These are phyloP conservation scores for Alca torda DNA, from an alignment of 2,797 vertebrate species.

Conservation along the genomic window DNA sequence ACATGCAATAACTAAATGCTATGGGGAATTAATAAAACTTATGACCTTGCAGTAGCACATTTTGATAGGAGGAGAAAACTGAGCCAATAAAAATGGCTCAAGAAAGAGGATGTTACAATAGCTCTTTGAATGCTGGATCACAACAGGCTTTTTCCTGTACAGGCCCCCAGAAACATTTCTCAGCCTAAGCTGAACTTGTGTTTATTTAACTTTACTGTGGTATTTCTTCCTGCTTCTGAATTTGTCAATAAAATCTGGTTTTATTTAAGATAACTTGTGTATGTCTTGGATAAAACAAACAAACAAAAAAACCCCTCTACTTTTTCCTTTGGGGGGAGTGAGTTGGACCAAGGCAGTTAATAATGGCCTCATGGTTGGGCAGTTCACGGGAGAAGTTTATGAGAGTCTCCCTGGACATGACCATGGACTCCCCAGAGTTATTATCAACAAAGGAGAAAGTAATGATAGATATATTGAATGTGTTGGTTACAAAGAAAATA, in stretches of 20 bases:
- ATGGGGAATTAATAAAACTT: not conserved
- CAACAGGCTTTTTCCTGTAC: not conserved
- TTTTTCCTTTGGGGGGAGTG: not conserved
- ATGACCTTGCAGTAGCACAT: not conserved
- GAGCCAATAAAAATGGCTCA: not conserved
- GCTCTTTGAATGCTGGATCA: not conserved
- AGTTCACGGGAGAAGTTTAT: not conserved
- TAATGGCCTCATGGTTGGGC: not conserved
- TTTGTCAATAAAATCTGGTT: constrained; percentile 49
- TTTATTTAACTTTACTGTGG: constrained; percentile 7
- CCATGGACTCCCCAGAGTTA: not conserved
- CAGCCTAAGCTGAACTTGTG: not conserved
- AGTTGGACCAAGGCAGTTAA: not conserved
- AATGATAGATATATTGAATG: not conserved
- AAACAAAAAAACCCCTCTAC: not conserved
- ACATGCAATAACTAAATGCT: not conserved
- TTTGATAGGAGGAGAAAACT: not conserved
- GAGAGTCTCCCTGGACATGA: not conserved
- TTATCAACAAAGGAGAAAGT: not conserved
- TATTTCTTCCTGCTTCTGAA: constrained; percentile 40
- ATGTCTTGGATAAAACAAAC: constrained; percentile 31
- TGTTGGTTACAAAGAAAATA: not conserved
- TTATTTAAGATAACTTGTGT: constrained; percentile 30
- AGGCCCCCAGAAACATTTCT: not conserved
- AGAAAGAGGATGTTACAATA: not conserved